A percentile compares a stretch with the other conserved stretches of the same genome.
Conservation (phyloP, 2,113 vertebrate species). For the Oreocharis arfaki region DNA sequence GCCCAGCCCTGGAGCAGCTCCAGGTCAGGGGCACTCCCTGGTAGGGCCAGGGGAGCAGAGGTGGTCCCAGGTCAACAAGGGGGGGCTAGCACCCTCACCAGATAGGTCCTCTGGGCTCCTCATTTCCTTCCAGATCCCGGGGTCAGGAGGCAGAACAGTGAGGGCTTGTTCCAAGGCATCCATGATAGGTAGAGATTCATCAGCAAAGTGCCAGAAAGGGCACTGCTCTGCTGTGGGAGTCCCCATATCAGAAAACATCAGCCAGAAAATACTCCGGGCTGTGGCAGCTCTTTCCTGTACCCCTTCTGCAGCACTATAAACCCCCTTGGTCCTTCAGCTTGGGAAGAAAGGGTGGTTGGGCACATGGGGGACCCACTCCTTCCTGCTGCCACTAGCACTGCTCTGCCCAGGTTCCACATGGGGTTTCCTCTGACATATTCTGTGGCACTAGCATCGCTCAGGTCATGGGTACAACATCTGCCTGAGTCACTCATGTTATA, state of each 20-base stretch:
- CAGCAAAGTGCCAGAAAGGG: fast-evolving
- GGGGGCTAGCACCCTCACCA: fast-evolving
- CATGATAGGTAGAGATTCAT: neutral
- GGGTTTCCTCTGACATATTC: neutral
- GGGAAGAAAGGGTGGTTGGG: neutral
- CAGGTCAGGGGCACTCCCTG: neutral
- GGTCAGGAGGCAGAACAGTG: neutral
- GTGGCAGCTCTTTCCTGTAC: neutral
- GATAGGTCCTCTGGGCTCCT: neutral
- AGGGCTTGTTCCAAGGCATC: neutral
- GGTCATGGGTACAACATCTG: neutral
- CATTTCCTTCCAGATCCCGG: neutral
- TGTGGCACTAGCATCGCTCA: neutral
- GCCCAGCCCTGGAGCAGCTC: neutral
- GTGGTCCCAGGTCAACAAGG: neutral
- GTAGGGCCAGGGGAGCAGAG: fast-evolving
- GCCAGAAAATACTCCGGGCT: neutral
- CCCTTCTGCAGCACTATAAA: neutral
- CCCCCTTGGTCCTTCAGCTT: neutral
- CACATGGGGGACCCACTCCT: fast-evolving
- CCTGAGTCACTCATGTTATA: neutral
- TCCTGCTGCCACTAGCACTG: neutral
- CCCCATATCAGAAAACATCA: neutral
- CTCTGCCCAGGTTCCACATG: neutral
- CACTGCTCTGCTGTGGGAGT: neutral